Conservation (phyloP, 1,140 invertebrate genomes). For the Plectrocnemia conspersa region DNA sequence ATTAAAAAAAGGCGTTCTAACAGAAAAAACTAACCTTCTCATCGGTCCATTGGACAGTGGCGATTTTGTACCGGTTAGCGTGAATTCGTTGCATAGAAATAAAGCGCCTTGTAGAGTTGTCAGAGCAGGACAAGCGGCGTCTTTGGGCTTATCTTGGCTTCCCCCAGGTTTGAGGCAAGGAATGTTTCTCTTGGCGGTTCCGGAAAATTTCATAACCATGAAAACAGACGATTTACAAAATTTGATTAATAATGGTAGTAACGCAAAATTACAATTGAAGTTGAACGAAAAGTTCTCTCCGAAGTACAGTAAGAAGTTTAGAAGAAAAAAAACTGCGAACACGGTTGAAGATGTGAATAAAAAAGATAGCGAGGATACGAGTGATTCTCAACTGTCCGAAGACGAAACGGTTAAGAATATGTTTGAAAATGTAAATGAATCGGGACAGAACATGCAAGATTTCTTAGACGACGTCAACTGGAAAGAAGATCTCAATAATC, state of each 20-base stretch:
- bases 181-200: conserved; percentile 67
- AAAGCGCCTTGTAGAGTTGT: conserved; percentile 83
- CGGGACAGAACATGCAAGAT: conserved; percentile 8
- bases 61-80: conserved; percentile 69
- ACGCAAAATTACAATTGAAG: too few relatives aligned
- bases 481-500: conserved; percentile 51
- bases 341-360: not conserved
- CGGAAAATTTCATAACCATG: conserved; percentile 19
- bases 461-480: conserved; percentile 37
- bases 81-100: conserved; percentile 86
- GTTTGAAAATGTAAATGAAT: conserved; percentile 10
- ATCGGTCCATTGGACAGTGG: conserved; percentile 82
- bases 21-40: conserved; percentile 74
- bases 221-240: conserved; percentile 1
- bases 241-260: conserved; percentile 7
- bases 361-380: not conserved
- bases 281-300: too few relatives aligned
- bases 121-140: conserved; percentile 85
- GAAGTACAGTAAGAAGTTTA: too few relatives aligned
- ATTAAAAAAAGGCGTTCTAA: conserved; percentile 77
- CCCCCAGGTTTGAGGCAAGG: conserved; percentile 69
- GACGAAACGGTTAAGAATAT: conserved; percentile 9
- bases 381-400: not conserved
- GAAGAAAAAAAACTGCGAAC: conserved; percentile 6
- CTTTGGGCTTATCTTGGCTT: conserved; percentile 66